phyloP scores from a whole-genome alignment of 2,888 invertebrate genomes.

The Beris chalybata region DNA sequence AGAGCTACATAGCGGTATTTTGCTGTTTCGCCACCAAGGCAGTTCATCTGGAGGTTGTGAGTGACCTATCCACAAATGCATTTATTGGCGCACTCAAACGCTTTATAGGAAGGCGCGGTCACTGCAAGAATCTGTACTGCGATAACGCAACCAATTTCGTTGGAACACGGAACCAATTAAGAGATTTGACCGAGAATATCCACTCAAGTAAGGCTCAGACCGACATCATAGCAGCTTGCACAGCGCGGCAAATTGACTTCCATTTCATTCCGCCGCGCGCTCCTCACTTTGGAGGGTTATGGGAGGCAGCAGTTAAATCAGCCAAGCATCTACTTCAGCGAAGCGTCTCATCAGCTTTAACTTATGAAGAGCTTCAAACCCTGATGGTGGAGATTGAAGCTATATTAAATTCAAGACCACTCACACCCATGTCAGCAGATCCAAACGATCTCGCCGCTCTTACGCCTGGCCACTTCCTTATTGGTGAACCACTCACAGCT shows the following conservation, averaged over 20 bases:
- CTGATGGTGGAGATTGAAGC: conserved; percentile 43
- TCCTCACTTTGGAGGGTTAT: conserved; percentile 39
- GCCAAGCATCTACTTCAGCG: conserved; percentile 31
- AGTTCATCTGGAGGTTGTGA: conserved; percentile 31
- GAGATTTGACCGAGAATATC: conserved; percentile 13
- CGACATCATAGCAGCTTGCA: not conserved
- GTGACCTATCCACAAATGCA: conserved; percentile 4
- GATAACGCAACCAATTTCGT: conserved; percentile 32
- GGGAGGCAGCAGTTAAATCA: conserved; percentile 40
- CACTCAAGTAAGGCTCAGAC: not conserved
- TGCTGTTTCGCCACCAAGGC: conserved; percentile 31
- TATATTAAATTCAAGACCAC: conserved; percentile 43
- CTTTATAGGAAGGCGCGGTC: conserved; percentile 27
- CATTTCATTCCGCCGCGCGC: conserved; percentile 22
- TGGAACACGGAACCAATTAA: conserved; percentile 22
- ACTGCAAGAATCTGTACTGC: conserved; percentile 28
- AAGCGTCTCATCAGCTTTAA: conserved; percentile 32
- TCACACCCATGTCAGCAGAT: conserved; percentile 41
- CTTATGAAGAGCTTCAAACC: conserved; percentile 44
- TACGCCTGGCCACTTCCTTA: conserved; percentile 36
- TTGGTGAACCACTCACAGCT: conserved; percentile 30
- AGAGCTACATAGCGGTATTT: conserved; percentile 34
- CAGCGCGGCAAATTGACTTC: conserved; percentile 6
- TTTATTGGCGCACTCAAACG: conserved; percentile 29
- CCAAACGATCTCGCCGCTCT: conserved; percentile 36